Evolutionary conservation across 2,888 invertebrate genomes (phyloP), one percentile per base, ranked within the genome.

Genomic region (Muschampia plurimacula): DNA sequence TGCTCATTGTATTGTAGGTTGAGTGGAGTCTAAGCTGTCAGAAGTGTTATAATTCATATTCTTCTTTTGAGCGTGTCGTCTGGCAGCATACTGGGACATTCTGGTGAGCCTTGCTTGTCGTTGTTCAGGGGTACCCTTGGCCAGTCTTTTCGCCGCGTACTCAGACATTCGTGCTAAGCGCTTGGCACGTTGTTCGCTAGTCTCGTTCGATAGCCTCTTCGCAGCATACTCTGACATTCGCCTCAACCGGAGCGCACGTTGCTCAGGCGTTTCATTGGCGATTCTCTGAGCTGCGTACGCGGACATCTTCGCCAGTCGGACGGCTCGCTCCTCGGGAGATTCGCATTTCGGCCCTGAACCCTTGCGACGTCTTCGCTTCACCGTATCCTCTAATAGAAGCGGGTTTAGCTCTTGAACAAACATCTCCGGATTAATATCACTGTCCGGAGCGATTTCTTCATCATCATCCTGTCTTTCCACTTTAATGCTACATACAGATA

Each of bases 211-310:
- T 39, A 94, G 74, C 62, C 93, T 82, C 73, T 85, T 89, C 0
- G 94, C 92, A 10, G 94, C 90, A 79, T 94, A 94, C 72, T 91
- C 90, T 0, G 94, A 94, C 94, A 94, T 94, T 28, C 93, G 88
- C 74, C 84, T 88, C 0, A 94, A 84, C 44, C 94, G 84, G 10
- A 75, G 22, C 2, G 90, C 87, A 2, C 94, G 77, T 77, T 94
- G 92, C 75, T 91, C 91, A 0, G 90, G 87, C 4, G 90, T 88
- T 79, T 94, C 94, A 70, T 83, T 86, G 1, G 94, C 90, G n/a
- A 94, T 81, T 39, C 93, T 84, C 69, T 83, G 87, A 2, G 94
- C 93, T 22, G 93, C 91, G 82, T 93, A 94, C 1, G 89, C 91
- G 1, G 93, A 93, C 94, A 94, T 94, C 39, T 93, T 86, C 8